Conservation (phyloP, 1,140 invertebrate species). For the Camponotus vicinus region DNA sequence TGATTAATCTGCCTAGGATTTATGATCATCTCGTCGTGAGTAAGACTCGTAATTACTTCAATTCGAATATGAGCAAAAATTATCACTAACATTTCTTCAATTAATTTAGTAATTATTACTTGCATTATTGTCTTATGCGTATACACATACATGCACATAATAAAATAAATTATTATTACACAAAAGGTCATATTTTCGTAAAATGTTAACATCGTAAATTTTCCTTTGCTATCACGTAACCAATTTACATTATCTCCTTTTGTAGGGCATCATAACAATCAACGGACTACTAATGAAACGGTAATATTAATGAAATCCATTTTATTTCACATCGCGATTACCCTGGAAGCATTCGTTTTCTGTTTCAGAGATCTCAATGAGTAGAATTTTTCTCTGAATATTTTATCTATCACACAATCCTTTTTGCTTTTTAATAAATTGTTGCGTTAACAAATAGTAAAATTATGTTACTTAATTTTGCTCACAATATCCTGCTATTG, state of each 20-base stretch:
- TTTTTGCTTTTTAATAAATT: constrained; percentile 9
- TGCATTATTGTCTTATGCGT: too few relatives aligned
- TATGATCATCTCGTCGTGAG: constrained; percentile 40
- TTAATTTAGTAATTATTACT: not conserved
- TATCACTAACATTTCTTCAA: not conserved
- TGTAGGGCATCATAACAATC: not conserved
- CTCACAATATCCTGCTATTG: not conserved
- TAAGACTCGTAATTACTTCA: constrained; percentile 4
- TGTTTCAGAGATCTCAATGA: constrained; percentile 52
- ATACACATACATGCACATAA: not conserved
- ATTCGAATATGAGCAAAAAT: not conserved
- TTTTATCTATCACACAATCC: not conserved
- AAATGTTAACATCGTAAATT: not conserved
- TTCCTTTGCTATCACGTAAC: not conserved
- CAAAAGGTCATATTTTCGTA: not conserved
- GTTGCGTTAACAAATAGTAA: not conserved
- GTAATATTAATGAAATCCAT: constrained; percentile 11
- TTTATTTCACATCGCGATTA: constrained; percentile 50
- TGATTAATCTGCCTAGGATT: constrained; percentile 53
- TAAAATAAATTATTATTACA: not conserved
- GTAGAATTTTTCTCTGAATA: constrained; percentile 32
- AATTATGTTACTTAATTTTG: not conserved
- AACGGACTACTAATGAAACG: too few relatives aligned
- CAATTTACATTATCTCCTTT: not conserved
- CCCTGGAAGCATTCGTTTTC: constrained; percentile 55